phyloP scores from a whole-genome alignment of 2,113 vertebrate species.

The Corythoichthys haematopterus region DNA sequence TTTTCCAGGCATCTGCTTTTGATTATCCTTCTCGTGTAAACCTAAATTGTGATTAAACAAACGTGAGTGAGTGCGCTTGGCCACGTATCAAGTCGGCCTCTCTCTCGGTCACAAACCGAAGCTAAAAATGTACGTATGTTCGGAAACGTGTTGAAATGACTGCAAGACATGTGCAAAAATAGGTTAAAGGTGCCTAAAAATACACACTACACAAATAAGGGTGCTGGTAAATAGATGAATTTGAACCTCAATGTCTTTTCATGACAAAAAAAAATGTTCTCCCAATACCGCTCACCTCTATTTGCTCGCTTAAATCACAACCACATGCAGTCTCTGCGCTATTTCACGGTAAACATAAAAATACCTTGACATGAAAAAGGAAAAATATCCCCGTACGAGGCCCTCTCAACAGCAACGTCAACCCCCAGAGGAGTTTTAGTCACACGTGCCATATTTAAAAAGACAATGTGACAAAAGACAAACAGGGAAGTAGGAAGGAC shows the following conservation, averaged over 20 bases:
- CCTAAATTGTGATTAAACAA: slow-evolving; percentile 68
- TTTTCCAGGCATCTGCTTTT: slow-evolving; percentile 54
- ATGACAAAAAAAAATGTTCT: not conserved
- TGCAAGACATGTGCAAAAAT: slow-evolving; percentile 22
- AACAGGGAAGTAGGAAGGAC: not conserved
- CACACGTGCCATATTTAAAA: slow-evolving; percentile 10
- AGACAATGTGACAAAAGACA: slow-evolving; percentile 8
- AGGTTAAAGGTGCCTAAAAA: slow-evolving; percentile 14
- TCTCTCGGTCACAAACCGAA: slow-evolving; percentile 37
- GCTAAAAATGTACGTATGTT: slow-evolving; percentile 18
- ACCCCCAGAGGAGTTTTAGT: slow-evolving; percentile 17
- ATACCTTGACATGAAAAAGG: slow-evolving; percentile 44
- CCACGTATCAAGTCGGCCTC: slow-evolving; percentile 36
- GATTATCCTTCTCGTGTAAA: slow-evolving; percentile 64
- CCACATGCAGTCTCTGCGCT: slow-evolving; percentile 59
- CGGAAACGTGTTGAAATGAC: slow-evolving; percentile 1
- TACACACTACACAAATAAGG: not conserved
- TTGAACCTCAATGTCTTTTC: not conserved
- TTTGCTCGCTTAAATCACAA: slow-evolving; percentile 62
- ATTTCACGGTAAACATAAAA: slow-evolving; percentile 67
- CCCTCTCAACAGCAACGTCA: slow-evolving; percentile 33
- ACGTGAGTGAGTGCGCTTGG: slow-evolving; percentile 48
- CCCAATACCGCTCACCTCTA: slow-evolving; percentile 51
- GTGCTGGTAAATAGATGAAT: not conserved
- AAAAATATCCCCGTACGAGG: slow-evolving; percentile 33